Percentiles rank a stretch among this genome's conserved stretches.
Evolutionary conservation across 2,888 invertebrate species (phyloP).

Genomic region (Trachelus tabidus): DNA sequence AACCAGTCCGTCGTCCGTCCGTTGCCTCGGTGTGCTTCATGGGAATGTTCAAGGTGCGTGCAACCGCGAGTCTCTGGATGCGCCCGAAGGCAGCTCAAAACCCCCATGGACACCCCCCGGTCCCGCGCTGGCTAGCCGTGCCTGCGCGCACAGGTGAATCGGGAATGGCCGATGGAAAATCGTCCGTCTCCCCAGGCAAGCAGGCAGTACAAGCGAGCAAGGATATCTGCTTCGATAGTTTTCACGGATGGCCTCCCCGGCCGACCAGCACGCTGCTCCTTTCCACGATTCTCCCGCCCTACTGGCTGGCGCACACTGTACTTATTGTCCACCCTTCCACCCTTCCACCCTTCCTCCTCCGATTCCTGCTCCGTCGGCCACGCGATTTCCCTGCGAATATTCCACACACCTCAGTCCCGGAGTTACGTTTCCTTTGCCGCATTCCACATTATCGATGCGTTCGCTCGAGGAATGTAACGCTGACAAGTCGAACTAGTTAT

Average conservation of each 20-base stretch:
- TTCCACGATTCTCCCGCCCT: neutral
- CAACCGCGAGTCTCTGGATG: constrained; percentile 26
- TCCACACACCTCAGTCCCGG: no score
- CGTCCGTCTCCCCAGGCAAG: neutral
- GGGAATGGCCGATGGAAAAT: neutral
- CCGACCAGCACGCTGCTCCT: neutral
- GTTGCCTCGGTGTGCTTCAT: constrained; percentile 27
- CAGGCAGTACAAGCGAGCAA: neutral
- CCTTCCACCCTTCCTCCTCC: no score
- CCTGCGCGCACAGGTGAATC: constrained; percentile 1
- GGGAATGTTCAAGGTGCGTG: constrained; percentile 58
- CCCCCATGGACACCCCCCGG: neutral
- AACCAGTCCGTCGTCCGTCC: neutral
- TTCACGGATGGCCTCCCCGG: constrained; percentile 53
- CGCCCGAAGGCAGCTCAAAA: constrained; percentile 19
- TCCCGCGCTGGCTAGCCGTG: neutral
- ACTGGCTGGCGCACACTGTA: neutral
- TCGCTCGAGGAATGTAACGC: constrained; percentile 11
- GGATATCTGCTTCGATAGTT: constrained; percentile 61
- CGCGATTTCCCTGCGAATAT: no score
- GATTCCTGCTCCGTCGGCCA: no score
- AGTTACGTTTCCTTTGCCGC: no score
- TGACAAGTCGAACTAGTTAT: constrained; percentile 55
- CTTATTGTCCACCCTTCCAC: no score
- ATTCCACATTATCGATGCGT: constrained; percentile 13